These are phyloP conservation scores for Corapipo altera DNA, from an alignment of 2,113 vertebrate genomes.

Conservation along the genomic window DNA sequence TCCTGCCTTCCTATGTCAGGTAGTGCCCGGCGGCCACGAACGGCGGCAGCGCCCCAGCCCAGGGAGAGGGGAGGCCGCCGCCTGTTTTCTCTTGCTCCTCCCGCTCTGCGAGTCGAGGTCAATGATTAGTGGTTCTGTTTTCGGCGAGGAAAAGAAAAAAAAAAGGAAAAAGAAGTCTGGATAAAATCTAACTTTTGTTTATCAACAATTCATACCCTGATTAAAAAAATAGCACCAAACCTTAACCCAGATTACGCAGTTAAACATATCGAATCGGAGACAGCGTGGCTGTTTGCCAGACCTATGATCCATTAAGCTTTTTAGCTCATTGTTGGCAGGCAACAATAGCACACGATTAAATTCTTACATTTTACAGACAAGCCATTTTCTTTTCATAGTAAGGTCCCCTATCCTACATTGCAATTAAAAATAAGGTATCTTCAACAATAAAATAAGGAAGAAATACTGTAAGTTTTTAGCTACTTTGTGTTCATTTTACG, in stretches of 20 bases:
- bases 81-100: neutral
- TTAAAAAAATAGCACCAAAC: neutral
- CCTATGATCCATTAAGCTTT: constrained; percentile 75
- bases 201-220: constrained; percentile 8
- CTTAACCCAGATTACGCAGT: constrained; percentile 29
- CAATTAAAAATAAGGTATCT: constrained; percentile 33
- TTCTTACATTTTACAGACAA: constrained; percentile 68
- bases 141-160: neutral
- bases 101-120: neutral
- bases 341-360: constrained; percentile 70
- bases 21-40: neutral
- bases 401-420: constrained; percentile 31
- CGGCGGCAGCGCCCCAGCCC: rapidly evolving
- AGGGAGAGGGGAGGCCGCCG: rapidly evolving
- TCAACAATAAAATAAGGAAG: constrained; percentile 50
- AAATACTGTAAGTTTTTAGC: neutral
- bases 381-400: constrained; percentile 36
- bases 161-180: neutral
- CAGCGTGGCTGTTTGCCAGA: constrained; percentile 67
- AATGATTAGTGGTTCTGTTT: neutral
- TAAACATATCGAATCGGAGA: constrained; percentile 34
- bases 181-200: constrained; percentile 57
- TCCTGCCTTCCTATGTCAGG: neutral
- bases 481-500: constrained; percentile 4
- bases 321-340: constrained; percentile 76